These are phyloP conservation scores for Lucifuga dentata DNA, from an alignment of 2,113 vertebrate species.

Conservation along the genomic window DNA sequence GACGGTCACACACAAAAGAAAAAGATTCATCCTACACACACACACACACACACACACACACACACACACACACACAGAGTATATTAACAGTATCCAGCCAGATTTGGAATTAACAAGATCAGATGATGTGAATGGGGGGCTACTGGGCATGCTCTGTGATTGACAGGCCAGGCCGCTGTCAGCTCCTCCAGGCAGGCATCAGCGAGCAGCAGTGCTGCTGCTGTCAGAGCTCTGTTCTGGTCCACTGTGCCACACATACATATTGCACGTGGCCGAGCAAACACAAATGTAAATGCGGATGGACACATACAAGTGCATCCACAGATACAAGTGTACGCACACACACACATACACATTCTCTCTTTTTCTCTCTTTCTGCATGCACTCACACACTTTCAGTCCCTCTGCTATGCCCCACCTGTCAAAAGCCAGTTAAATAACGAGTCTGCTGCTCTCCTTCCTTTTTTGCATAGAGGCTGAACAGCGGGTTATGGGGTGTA, in stretches of 20 bases:
- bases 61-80: constrained; percentile 25
- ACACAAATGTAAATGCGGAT: constrained; percentile 67
- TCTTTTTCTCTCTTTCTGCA: constrained; percentile 29
- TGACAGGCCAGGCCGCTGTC: constrained; percentile 94
- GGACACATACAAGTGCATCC: constrained; percentile 46
- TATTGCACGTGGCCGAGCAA: constrained; percentile 71
- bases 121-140: constrained; percentile 71
- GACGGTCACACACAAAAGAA: constrained; percentile 11
- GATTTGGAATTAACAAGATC: constrained; percentile 75
- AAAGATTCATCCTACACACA: not conserved
- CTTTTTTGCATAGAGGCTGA: constrained; percentile 60
- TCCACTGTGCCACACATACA: constrained; percentile 94
- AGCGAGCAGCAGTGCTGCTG: constrained; percentile 92
- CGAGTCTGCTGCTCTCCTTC: constrained; percentile 84
- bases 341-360: not conserved
- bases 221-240: constrained; percentile 97
- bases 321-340: constrained; percentile 7
- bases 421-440: constrained; percentile 97
- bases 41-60: constrained; percentile 4
- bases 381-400: constrained; percentile 79
- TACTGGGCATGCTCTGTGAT: constrained; percentile 82
- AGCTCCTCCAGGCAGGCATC: constrained; percentile 87
- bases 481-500: constrained; percentile 55
- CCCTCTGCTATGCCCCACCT: constrained; percentile 93
- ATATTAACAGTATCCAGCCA: constrained; percentile 58